phyloP scores from a whole-genome alignment of 2,888 invertebrate genomes.

The Poecilobothrus nobilitatus region DNA sequence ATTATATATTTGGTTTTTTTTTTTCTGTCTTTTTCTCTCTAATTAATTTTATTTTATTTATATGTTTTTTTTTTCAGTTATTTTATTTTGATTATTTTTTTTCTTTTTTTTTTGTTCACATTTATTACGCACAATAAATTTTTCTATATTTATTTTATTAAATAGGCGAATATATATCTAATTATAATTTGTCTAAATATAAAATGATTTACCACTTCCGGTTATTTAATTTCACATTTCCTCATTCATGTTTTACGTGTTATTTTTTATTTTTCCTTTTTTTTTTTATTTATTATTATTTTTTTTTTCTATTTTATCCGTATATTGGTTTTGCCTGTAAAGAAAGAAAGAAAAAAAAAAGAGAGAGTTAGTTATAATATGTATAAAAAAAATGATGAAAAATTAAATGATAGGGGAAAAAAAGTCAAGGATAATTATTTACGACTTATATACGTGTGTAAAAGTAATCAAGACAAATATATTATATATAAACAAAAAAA shows the following conservation, averaged over 20 bases:
- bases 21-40: background rate
- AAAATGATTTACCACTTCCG: constrained; percentile 6
- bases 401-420: background rate
- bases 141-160: background rate
- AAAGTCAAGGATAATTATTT: background rate
- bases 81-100: too few relatives aligned
- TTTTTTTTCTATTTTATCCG: too few relatives aligned
- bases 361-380: background rate
- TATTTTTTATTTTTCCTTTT: background rate
- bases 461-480: background rate
- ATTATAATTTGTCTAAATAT: constrained; percentile 3
- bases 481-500: too few relatives aligned
- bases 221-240: constrained; percentile 6
- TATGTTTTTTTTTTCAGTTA: too few relatives aligned
- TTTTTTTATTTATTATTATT: background rate
- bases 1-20: background rate
- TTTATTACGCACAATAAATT: constrained; percentile 1
- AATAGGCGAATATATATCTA: background rate
- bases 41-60: too few relatives aligned
- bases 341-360: background rate
- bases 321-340: background rate
- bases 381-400: background rate
- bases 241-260: background rate
- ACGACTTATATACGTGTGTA: background rate
- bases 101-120: background rate